Base-by-base conservation (phyloP, 2,113 vertebrate species). In the Natator depressus region DNA sequence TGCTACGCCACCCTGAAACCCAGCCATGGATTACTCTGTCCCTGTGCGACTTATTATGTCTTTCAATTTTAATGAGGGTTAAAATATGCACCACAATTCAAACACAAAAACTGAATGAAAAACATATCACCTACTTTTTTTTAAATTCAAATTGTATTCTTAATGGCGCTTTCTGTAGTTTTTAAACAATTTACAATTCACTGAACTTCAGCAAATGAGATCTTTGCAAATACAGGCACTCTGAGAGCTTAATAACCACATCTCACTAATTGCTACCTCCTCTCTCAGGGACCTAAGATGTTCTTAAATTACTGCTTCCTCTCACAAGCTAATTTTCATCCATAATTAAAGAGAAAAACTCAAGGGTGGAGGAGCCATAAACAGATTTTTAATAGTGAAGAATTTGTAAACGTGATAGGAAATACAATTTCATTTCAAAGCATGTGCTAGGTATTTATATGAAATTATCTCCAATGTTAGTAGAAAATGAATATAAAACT, bases 341-440 rank as follows among this genome's bases (percentile, higher is more conserved):
- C 42, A 91, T 85, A 94, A 59, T 84, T 93, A 92, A 93, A 92
- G 75, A 83, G 94, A 90, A 97, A 82, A 55, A 10, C 83, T 91
- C 7, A 35, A 84, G 47, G 89, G 83, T 0, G 0, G 20, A 20
- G 46, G 89, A 93, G 16, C 47, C 27, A 75, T 91, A 82, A 84
- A 53, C 89, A 88, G 49, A 12, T 95, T 85, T 47, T 76, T 72
- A 92, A 3, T 31, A 88, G 51, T 12, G 31, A 89, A 91, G n/a
- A 38, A 80, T 24, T 76, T 0, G 24, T 27, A 12, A 6, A 19
- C n/a, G 81, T 78, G 69, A 69, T 25, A 88, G 46, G 51, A 47
- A 82, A 11, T 62, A 89, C 87, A 1, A 54, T 94, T 95, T 83
- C 51, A 24, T 55, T 89, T 92, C 55, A 79, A 93, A 92, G 51